These are phyloP conservation scores for Cylas formicarius DNA, from an alignment of 1,140 invertebrate genomes.

Conservation along the genomic window DNA sequence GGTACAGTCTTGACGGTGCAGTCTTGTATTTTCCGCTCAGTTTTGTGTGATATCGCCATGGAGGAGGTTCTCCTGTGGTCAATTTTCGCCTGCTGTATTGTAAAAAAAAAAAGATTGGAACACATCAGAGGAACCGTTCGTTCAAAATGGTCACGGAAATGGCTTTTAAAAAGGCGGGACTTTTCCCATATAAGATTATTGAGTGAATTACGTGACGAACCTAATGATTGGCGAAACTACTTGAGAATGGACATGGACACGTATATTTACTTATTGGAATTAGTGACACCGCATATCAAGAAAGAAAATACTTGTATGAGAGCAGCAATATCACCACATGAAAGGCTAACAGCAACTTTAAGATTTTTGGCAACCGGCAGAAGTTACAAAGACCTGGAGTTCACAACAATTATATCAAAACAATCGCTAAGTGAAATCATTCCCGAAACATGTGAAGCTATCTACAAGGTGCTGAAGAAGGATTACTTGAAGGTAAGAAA, in stretches of 20 bases:
- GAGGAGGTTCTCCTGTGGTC: slow-evolving; percentile 1
- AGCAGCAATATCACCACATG: slow-evolving; percentile 2
- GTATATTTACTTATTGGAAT: slow-evolving; percentile 6
- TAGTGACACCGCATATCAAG: not conserved
- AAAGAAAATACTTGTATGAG: slow-evolving; percentile 5
- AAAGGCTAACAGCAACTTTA: slow-evolving; percentile 5
- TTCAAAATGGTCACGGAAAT: too few relatives aligned
- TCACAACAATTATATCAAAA: slow-evolving; percentile 14
- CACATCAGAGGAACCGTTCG: not conserved
- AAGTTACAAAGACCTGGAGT: slow-evolving; percentile 12
- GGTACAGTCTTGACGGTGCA: too few relatives aligned
- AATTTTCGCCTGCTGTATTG: slow-evolving; percentile 1
- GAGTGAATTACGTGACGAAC: too few relatives aligned
- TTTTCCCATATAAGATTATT: slow-evolving; percentile 8
- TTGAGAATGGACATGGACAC: slow-evolving; percentile 8
- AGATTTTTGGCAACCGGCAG: slow-evolving; percentile 5
- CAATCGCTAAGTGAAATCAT: slow-evolving; percentile 13
- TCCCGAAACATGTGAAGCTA: slow-evolving; percentile 13
- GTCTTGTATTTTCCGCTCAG: too few relatives aligned
- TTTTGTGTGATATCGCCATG: too few relatives aligned
- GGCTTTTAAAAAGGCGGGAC: slow-evolving; percentile 3
- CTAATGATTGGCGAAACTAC: slow-evolving; percentile 9
- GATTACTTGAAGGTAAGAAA: too few relatives aligned
- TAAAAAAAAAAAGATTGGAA: slow-evolving; percentile 4
- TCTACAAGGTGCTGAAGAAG: slow-evolving; percentile 9